phyloP scores from a whole-genome alignment of 1,140 invertebrate genomes.

The Pentalonia nigronervosa region DNA sequence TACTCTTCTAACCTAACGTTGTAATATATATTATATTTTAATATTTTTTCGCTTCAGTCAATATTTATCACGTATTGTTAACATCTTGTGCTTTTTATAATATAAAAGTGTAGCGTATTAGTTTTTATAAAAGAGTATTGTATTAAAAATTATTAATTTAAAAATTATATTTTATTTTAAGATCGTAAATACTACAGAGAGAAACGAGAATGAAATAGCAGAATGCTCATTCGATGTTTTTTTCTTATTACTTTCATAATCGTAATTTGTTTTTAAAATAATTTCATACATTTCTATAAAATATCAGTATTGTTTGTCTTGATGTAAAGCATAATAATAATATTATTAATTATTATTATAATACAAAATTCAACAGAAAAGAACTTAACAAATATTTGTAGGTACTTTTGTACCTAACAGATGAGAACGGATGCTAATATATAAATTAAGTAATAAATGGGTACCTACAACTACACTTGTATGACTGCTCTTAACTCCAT shows the following conservation, averaged over 20 bases:
- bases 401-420: background rate
- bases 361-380: background rate
- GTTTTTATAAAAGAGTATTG: background rate
- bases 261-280: background rate
- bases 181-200: background rate
- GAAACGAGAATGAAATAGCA: background rate
- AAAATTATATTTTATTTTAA: background rate
- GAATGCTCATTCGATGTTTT: background rate
- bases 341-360: background rate
- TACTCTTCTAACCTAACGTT: background rate
- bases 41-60: background rate
- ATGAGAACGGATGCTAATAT: background rate
- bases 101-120: background rate
- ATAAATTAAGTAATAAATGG: background rate
- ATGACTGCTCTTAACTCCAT: background rate
- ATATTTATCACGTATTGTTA: background rate
- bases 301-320: background rate
- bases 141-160: background rate
- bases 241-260: background rate
- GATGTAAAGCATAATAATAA: background rate
- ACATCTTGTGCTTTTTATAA: background rate
- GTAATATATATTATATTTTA: background rate
- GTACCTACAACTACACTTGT: background rate
- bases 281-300: background rate
- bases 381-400: background rate